These are phyloP conservation scores for Atractosteus spatula DNA, from an alignment of 2,113 vertebrate species.

Conservation along the genomic window DNA sequence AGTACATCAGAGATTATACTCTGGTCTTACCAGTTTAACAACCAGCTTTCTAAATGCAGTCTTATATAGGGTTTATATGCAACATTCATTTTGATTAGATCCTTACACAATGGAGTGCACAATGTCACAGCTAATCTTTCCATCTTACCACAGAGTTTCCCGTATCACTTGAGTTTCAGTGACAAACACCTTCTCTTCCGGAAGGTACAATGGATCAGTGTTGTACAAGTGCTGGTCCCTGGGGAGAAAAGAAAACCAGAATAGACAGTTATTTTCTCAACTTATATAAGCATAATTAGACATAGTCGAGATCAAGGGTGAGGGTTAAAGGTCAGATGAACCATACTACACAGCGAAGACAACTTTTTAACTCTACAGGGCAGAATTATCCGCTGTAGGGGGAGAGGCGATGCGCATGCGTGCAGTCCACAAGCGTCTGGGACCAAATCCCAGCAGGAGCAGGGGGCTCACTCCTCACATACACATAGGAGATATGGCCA, in stretches of 20 bases:
- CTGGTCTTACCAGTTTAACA: not conserved
- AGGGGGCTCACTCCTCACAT: no score
- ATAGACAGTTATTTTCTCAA: not conserved
- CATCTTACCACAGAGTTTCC: slow-evolving; percentile 89
- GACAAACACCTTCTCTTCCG: slow-evolving; percentile 84
- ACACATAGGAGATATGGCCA: no score
- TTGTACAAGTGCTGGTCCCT: slow-evolving; percentile 94
- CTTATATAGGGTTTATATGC: not conserved
- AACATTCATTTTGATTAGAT: not conserved
- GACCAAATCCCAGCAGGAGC: no score
- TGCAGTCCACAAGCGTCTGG: no score
- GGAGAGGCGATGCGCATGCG: no score
- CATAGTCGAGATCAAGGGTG: no score
- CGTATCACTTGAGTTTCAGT: slow-evolving; percentile 92
- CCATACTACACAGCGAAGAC: no score
- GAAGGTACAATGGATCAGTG: slow-evolving; percentile 84
- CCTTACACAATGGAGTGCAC: not conserved
- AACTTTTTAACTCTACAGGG: no score
- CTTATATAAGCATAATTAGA: no score
- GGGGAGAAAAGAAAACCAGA: slow-evolving; percentile 18
- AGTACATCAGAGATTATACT: not conserved
- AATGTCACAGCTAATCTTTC: not conserved
- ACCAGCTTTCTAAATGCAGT: no score
- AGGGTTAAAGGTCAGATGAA: no score
- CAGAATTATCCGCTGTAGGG: no score